Percentiles rank a stretch among this genome's conserved stretches.
These are phyloP conservation scores for Orchestes rusci DNA, from an alignment of 2,888 invertebrate species.

Conservation along the genomic window DNA sequence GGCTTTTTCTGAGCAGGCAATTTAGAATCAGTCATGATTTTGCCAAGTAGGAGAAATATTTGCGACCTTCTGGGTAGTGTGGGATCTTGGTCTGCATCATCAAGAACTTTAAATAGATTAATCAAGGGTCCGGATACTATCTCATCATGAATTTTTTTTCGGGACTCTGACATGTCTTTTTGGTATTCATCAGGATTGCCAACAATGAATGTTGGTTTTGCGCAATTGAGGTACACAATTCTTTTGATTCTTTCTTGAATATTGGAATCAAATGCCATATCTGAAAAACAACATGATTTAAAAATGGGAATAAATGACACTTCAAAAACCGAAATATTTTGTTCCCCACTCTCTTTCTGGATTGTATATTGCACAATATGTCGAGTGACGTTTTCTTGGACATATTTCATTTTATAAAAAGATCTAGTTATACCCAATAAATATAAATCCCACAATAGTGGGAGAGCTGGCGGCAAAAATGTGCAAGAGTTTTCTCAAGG, in stretches of 20 bases:
- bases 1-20: conserved; percentile 24
- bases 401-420: too few relatives aligned
- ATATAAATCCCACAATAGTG: too few relatives aligned
- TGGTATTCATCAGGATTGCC: conserved; percentile 20
- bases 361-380: too few relatives aligned
- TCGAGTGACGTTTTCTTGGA: too few relatives aligned
- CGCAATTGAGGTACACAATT: conserved; percentile 16
- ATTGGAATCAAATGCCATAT: too few relatives aligned
- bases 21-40: conserved; percentile 8
- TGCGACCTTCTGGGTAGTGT: conserved; percentile 15
- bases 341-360: too few relatives aligned
- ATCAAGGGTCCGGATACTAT: conserved; percentile 9
- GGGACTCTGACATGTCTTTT: conserved; percentile 3
- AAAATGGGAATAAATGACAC: too few relatives aligned
- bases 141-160: conserved; percentile 5
- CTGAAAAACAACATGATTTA: too few relatives aligned
- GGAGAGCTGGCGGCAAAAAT: too few relatives aligned
- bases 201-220: conserved; percentile 8
- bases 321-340: too few relatives aligned
- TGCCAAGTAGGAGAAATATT: conserved; percentile 15
- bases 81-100: conserved; percentile 14
- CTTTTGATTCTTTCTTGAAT: conserved; percentile 18
- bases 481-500: too few relatives aligned
- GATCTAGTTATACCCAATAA: too few relatives aligned
- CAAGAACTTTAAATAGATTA: conserved; percentile 15